phyloP scores from a whole-genome alignment of 2,797 vertebrate species.

The Tokudaia tokunoshimensis region DNA sequence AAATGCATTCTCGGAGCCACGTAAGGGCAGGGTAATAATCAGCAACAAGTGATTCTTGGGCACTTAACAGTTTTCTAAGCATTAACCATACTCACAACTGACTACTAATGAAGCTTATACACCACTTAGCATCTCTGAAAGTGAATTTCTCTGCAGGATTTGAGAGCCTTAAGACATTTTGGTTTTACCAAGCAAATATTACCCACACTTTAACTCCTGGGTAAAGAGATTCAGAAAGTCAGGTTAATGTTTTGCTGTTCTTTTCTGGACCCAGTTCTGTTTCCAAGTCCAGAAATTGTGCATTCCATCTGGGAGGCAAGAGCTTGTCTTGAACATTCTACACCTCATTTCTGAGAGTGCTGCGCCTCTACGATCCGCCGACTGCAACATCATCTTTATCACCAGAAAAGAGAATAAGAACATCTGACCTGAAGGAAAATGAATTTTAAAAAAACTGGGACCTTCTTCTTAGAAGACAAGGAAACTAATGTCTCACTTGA shows the following conservation, averaged over 20 bases:
- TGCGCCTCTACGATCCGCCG: not conserved
- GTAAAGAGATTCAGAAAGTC: conserved; percentile 88
- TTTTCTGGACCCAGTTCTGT: conserved; percentile 46
- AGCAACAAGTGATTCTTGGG: conserved; percentile 68
- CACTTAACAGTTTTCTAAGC: conserved; percentile 70
- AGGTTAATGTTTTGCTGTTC: conserved; percentile 80
- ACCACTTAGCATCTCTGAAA: conserved; percentile 68
- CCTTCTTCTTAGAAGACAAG: not conserved
- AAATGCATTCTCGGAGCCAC: conserved; percentile 63
- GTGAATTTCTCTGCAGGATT: conserved; percentile 74
- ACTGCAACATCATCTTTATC: conserved; percentile 7
- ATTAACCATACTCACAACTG: conserved; percentile 77
- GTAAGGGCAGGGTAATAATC: conserved; percentile 48
- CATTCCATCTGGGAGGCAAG: conserved; percentile 83
- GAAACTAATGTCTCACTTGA: not conserved
- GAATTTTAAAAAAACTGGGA: not conserved
- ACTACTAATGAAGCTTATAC: conserved; percentile 75
- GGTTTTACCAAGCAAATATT: conserved; percentile 83
- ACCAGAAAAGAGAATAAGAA: conserved; percentile 32
- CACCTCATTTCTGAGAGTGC: conserved; percentile 47
- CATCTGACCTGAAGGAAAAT: not conserved
- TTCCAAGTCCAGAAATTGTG: conserved; percentile 64
- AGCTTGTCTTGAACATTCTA: conserved; percentile 65
- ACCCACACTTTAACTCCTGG: conserved; percentile 83
- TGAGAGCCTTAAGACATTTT: conserved; percentile 69